These are phyloP conservation scores for Tetrapedia diversipes DNA, from an alignment of 2,888 invertebrate species.

Conservation along the genomic window DNA sequence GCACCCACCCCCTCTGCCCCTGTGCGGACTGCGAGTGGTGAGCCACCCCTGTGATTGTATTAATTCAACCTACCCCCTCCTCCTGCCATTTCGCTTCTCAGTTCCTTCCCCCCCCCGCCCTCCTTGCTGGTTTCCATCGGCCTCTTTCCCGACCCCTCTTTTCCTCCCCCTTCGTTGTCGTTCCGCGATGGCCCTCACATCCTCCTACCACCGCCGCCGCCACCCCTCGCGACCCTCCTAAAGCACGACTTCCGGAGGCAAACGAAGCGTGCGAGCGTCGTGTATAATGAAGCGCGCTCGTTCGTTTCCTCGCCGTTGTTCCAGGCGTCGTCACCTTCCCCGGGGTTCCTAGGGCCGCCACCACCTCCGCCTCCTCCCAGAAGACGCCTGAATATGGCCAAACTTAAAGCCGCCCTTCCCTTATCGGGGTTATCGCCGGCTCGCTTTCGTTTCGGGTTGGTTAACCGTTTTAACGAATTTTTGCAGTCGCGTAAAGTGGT, in stretches of 20 bases:
- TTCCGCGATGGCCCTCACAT: conserved; percentile 48
- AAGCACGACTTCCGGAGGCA: conserved; percentile 81
- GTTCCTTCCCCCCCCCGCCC: conserved; percentile 23
- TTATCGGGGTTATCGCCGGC: neutral
- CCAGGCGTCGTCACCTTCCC: conserved; percentile 62
- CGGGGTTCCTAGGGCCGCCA: conserved; percentile 32
- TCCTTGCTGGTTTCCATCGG: neutral
- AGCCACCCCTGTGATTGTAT: conserved; percentile 78
- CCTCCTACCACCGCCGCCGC: conserved; percentile 15
- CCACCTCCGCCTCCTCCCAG: neutral
- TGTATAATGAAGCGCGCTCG: conserved; percentile 82
- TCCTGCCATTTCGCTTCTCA: conserved; percentile 62
- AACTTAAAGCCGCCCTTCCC: conserved; percentile 24
- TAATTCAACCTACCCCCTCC: conserved; percentile 77
- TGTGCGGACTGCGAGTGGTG: conserved; percentile 65
- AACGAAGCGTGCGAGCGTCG: conserved; percentile 82
- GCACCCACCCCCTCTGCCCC: conserved; percentile 36
- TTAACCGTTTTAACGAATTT: neutral
- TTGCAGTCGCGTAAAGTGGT: no score
- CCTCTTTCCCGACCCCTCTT: neutral
- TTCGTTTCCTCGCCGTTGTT: conserved; percentile 75
- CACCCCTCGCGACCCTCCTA: conserved; percentile 64
- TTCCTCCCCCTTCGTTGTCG: conserved; percentile 25
- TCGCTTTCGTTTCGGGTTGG: neutral
- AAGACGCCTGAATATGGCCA: conserved; percentile 19